Base-by-base conservation (phyloP, 2,113 vertebrate species). In the Steatornis caripensis region DNA sequence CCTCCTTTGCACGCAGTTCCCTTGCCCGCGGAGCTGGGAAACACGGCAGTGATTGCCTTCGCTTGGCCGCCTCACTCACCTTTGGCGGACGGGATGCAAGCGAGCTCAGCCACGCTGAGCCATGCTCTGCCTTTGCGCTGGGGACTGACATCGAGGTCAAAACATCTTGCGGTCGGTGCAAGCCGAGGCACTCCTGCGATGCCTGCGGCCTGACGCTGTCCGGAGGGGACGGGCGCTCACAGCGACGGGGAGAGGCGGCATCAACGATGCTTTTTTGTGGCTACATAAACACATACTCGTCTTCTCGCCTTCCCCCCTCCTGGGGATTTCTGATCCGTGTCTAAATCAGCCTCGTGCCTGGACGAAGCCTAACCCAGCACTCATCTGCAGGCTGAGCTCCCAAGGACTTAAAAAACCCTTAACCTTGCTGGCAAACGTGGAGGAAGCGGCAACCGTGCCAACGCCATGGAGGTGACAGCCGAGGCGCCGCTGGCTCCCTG, bases 81-180 rank as follows among this genome's bases (percentile, higher is more conserved):
- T n/a, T n/a, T n/a, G n/a, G n/a, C n/a, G n/a, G 65, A 41, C 5
- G 19, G 75, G 69, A 70, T 11, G 15, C 32, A 45, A 54, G 49
- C 1, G 23, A 82, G 43, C 29, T 83, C 62, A 12, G 54, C 15
- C 6, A 20, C 29, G 16, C 48, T 2, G n/a, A 30, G 55, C 43
- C 55, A 7, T 4, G 7, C 27, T 90, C 64, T 61, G 66, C n/a
- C 78, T 95, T 93, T 58, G 43, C 85, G 65, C 57, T 11, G 4
- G 87, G 39, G 82, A 71, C 24, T 93, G 94, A 93, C 61, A 76
- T 93, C 89, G 91, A 84, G 54, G 54, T 29, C 11, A 6, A 93
- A 96, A 70, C 75, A 93, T 92, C 39, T 57, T 1, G 0, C 2
- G 18, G 23, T 7, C 22, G 2, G 49, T 53, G 80, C 58, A 57